A percentile compares a stretch with the other conserved stretches of the same genome.
These are phyloP conservation scores for silkworm (Bombyx mori) DNA, from an alignment of 1,140 invertebrate species.

Conservation along the genomic window DNA sequence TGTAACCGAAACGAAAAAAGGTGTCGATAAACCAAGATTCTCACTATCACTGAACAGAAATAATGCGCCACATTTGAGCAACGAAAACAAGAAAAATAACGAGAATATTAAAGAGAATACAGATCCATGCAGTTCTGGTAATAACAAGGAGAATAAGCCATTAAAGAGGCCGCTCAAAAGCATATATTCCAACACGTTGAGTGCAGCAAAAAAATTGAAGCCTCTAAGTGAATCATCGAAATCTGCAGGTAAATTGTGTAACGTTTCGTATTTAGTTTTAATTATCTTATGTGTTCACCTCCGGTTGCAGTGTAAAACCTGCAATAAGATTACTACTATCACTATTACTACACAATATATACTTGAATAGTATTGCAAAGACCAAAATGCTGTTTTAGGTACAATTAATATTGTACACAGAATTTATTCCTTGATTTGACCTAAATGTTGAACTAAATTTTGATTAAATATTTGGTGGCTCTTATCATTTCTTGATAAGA, in stretches of 20 bases:
- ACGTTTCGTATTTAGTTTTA: not conserved
- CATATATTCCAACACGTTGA: conserved; percentile 54
- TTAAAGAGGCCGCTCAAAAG: conserved; percentile 43
- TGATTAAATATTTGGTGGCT: too few species aligned
- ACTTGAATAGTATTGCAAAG: not conserved
- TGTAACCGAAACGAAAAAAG: conserved; percentile 60
- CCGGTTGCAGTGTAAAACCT: too few species aligned
- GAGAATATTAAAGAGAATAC: conserved; percentile 28
- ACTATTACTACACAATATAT: not conserved
- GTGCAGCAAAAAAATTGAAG: conserved; percentile 57
- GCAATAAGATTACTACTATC: too few species aligned
- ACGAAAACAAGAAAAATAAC: conserved; percentile 34
- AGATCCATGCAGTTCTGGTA: conserved; percentile 21
- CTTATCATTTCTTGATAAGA: not conserved
- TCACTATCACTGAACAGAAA: conserved; percentile 59
- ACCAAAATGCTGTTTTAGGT: not conserved
- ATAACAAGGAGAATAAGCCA: conserved; percentile 58
- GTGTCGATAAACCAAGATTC: conserved; percentile 58
- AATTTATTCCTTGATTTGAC: too few species aligned
- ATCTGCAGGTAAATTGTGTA: conserved; percentile 30
- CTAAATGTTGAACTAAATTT: too few species aligned
- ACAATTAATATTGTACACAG: too few species aligned
- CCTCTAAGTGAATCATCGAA: conserved; percentile 38
- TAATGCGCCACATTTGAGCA: conserved; percentile 52
- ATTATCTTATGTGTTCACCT: not conserved